phyloP scores from a whole-genome alignment of 2,113 vertebrate genomes.

The Aegotheles bennettii region DNA sequence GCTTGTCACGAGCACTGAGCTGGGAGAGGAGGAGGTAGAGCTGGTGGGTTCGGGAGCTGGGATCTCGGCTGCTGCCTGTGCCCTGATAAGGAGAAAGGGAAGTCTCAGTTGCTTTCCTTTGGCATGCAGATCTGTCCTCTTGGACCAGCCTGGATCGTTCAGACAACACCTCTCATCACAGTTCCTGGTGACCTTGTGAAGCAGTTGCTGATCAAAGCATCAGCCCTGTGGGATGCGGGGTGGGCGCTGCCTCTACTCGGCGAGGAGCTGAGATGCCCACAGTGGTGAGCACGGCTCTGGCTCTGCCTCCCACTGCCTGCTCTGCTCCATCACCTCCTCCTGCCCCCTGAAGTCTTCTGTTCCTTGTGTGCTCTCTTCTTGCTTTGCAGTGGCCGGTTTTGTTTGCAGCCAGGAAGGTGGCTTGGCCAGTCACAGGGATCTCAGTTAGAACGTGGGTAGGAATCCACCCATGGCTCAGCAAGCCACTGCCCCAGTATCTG shows the following conservation, averaged over 20 bases:
- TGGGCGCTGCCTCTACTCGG: neutral
- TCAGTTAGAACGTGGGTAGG: neutral
- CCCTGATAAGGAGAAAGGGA: neutral
- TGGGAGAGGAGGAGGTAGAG: neutral
- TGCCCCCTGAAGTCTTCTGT: neutral
- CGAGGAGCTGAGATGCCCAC: neutral
- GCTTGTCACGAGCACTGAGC: neutral
- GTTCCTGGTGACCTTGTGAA: neutral
- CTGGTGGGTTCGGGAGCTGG: neutral
- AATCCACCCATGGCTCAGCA: rapidly evolving
- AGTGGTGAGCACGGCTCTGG: neutral
- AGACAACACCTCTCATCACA: neutral
- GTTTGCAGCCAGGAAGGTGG: neutral
- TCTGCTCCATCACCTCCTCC: neutral
- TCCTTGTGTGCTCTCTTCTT: neutral
- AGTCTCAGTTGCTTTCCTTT: too few species aligned
- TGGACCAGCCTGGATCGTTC: neutral
- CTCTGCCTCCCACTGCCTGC: rapidly evolving
- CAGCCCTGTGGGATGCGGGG: neutral
- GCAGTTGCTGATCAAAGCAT: neutral
- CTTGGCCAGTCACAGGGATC: neutral
- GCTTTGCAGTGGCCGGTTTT: neutral
- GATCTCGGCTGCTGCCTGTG: neutral
- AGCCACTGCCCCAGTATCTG: neutral
- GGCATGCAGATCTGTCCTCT: neutral